These are phyloP conservation scores for Daboia siamensis DNA, from an alignment of 2,113 vertebrate genomes.

Conservation along the genomic window DNA sequence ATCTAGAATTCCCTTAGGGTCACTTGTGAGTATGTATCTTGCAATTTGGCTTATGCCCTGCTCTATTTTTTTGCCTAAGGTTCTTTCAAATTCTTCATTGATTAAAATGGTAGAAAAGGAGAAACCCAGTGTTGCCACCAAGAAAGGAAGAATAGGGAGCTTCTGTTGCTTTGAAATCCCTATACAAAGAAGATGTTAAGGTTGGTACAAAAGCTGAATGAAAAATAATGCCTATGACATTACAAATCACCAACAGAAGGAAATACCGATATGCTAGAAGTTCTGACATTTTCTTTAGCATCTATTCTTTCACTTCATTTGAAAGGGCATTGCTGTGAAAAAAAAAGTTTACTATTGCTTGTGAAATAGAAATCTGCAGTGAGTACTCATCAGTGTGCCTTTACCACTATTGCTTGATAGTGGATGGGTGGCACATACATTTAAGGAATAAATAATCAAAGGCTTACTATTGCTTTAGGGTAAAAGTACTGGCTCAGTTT, in stretches of 20 bases:
- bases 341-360: neutral
- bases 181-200: neutral
- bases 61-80: neutral
- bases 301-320: neutral
- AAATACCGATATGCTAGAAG: neutral
- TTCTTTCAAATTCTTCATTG: neutral
- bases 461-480: neutral
- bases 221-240: neutral
- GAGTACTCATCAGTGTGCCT: neutral
- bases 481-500: neutral
- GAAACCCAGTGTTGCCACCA: neutral
- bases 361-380: neutral
- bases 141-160: neutral
- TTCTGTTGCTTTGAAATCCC: neutral
- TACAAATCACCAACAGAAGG: neutral
- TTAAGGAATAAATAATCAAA: neutral
- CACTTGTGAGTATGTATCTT: neutral
- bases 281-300: neutral
- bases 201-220: neutral
- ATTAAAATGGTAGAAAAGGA: neutral
- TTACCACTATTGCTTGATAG: neutral
- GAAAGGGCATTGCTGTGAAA: neutral
- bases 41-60: neutral
- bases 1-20: neutral
- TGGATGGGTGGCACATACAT: neutral